Base-by-base conservation (phyloP, 2,888 invertebrate genomes). In the Euzophera pinguis region DNA sequence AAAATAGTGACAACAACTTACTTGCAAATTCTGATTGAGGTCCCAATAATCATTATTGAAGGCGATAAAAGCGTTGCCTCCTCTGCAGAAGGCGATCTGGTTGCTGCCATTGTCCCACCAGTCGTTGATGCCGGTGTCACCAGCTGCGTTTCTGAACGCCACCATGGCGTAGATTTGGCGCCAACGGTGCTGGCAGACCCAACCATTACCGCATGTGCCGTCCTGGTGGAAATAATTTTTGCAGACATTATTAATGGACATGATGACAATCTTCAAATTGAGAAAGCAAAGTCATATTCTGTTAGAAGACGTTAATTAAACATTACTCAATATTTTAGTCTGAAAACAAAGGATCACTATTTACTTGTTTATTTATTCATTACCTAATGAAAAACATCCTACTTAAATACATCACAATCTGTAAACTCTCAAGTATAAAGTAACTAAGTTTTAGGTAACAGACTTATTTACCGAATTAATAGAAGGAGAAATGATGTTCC, bases 161-260 rank as follows among this genome's bases (percentile, higher is more conserved):
- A 94, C 93, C 95, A 96, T 96, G 56, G 92, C 92, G 78, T 86
- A 92, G 62, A 96, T 94, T 71, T 94, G 93, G 0, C 93, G 81
- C 95, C 95, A 96, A 1, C 96, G 91, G 75, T 96, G 94, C 77
- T 96, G 95, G 68, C 95, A 95, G 0, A 95, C 79, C 94, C 95
- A 95, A 5, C 94, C 94, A 61, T 92, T 92, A 0, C 91, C 91
- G 67, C 95, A 95, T 0, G 79, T 62, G 0, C 61, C 64, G 50
- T 90, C 89, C 90, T 90, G 49, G 47, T 52, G 52, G 29, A 50
- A 41, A 32, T 6, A 3, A 32, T 4, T 9, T 32, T 32, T 7
- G 7, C 10, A 9, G 7, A 9, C 10, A 6, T 8, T 7, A 3
- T 32, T 32, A 9, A 10, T 22, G 5, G 22, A 3, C 22, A 22